A percentile compares a stretch with the other conserved stretches of the same genome.
phyloP scores from a whole-genome alignment of 2,113 vertebrate genomes.

The Glaucidium brasilianum region DNA sequence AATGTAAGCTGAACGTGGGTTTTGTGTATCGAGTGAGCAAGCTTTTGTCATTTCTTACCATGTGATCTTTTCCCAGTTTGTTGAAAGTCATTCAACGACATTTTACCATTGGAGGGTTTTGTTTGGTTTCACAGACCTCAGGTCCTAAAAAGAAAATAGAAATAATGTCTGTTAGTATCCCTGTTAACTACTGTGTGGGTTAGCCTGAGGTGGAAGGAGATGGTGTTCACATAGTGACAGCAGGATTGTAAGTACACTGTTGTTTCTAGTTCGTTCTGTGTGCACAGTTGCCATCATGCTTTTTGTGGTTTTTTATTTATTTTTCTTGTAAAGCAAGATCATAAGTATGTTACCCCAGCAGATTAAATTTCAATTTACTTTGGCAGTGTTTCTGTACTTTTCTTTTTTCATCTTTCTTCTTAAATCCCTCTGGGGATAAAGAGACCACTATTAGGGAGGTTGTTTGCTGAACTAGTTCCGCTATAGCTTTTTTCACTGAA shows the following conservation, averaged over 20 bases:
- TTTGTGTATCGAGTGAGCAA: neutral
- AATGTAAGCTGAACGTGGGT: neutral
- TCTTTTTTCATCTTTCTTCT: neutral
- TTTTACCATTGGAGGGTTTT: neutral
- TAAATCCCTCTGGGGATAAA: neutral
- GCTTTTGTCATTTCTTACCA: neutral
- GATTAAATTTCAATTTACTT: conserved; percentile 44
- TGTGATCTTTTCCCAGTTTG: neutral
- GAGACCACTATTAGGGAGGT: neutral
- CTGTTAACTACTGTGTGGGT: neutral
- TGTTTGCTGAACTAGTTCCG: neutral
- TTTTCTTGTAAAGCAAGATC: neutral
- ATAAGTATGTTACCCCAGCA: neutral
- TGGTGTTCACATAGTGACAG: neutral
- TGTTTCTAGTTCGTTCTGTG: neutral
- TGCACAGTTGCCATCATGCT: neutral
- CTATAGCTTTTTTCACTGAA: neutral
- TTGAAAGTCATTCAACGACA: neutral
- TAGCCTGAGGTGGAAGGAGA: neutral
- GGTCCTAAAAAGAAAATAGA: neutral
- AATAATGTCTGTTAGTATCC: neutral
- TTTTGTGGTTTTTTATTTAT: neutral
- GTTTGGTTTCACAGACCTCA: conserved; percentile 1
- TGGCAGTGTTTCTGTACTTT: neutral
- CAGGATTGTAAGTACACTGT: neutral